Evolutionary conservation across 2,113 vertebrate genomes (phyloP).

Genomic region (Morone chrysops): DNA sequence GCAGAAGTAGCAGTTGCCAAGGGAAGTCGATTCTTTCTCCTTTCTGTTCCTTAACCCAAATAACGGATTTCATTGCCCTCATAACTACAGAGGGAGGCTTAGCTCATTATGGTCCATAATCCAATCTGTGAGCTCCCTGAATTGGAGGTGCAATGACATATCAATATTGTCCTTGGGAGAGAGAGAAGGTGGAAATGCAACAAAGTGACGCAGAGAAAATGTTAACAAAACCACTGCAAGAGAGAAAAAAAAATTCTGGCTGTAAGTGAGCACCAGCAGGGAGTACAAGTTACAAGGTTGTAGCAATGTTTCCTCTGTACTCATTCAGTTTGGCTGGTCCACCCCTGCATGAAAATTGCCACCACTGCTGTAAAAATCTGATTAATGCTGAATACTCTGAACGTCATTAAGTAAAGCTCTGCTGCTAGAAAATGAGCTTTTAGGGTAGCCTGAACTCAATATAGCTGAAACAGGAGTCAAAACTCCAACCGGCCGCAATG

Average conservation of each 20-base stretch:
- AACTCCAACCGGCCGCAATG: neutral
- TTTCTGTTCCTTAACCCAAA: slow-evolving; percentile 55
- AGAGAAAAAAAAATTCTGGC: slow-evolving; percentile 28
- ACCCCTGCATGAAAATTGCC: slow-evolving; percentile 6
- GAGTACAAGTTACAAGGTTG: slow-evolving; percentile 43
- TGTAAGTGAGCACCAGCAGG: slow-evolving; percentile 41
- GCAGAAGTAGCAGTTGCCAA: slow-evolving; percentile 6
- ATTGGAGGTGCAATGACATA: slow-evolving; percentile 61
- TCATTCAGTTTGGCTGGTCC: slow-evolving; percentile 31
- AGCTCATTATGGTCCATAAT: slow-evolving; percentile 74
- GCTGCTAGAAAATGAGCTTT: slow-evolving; percentile 9
- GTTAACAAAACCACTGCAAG: slow-evolving; percentile 39
- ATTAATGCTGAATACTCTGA: slow-evolving; percentile 12
- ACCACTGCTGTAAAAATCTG: neutral
- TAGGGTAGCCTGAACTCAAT: slow-evolving; percentile 1
- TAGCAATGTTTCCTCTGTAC: slow-evolving; percentile 31
- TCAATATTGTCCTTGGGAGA: slow-evolving; percentile 72
- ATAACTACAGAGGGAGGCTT: slow-evolving; percentile 62
- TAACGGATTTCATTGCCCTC: slow-evolving; percentile 68
- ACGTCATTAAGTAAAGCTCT: slow-evolving; percentile 18
- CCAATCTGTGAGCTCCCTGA: slow-evolving; percentile 66
- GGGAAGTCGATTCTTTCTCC: slow-evolving; percentile 40
- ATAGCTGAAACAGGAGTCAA: neutral
- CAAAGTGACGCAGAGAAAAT: slow-evolving; percentile 19
- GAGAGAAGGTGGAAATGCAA: slow-evolving; percentile 49